Conservation (phyloP, 1,140 invertebrate species). For the Drosophila obscura region DNA sequence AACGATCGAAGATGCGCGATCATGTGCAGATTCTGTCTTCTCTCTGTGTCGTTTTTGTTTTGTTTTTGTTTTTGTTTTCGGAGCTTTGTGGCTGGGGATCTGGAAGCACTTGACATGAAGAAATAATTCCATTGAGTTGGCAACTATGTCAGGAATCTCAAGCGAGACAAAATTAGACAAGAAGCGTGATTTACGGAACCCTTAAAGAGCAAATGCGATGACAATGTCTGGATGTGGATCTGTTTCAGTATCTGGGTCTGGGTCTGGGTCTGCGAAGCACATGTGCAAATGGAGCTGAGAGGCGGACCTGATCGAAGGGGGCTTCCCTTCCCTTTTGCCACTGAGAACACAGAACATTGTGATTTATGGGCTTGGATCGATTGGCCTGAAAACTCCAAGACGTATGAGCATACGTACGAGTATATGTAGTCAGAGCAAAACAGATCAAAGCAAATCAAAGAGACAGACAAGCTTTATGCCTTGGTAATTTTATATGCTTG, state of each 20-base stretch:
- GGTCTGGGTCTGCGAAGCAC: conserved; percentile 16
- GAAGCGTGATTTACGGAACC: conserved; percentile 79
- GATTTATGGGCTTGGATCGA: conserved; percentile 62
- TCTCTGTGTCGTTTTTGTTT: conserved; percentile 6
- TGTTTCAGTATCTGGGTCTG: conserved; percentile 5
- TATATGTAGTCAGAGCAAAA: conserved; percentile 20
- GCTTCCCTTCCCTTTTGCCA: conserved; percentile 27
- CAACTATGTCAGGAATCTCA: conserved; percentile 75
- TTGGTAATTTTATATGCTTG: conserved; percentile 63
- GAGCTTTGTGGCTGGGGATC: conserved; percentile 13
- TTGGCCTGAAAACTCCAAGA: too few species aligned
- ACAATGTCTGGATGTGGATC: conserved; percentile 65
- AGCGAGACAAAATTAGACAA: conserved; percentile 80
- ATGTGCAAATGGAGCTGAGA: conserved; percentile 16
- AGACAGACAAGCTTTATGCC: conserved; percentile 22
- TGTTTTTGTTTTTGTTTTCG: conserved; percentile 13
- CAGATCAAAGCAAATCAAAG: conserved; percentile 63
- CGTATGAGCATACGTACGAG: too few species aligned
- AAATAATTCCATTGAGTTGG: conserved; percentile 80
- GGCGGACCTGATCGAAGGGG: conserved; percentile 47
- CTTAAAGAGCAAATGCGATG: conserved; percentile 73
- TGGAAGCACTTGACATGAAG: conserved; percentile 78
- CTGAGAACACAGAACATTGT: conserved; percentile 11
- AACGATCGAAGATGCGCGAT: conserved; percentile 49
- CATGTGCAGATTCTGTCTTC: conserved; percentile 57